Percentiles rank a stretch among this genome's conserved stretches.
Conservation (phyloP, 2,113 vertebrate species). For the Rhynchopsitta pachyrhyncha region DNA sequence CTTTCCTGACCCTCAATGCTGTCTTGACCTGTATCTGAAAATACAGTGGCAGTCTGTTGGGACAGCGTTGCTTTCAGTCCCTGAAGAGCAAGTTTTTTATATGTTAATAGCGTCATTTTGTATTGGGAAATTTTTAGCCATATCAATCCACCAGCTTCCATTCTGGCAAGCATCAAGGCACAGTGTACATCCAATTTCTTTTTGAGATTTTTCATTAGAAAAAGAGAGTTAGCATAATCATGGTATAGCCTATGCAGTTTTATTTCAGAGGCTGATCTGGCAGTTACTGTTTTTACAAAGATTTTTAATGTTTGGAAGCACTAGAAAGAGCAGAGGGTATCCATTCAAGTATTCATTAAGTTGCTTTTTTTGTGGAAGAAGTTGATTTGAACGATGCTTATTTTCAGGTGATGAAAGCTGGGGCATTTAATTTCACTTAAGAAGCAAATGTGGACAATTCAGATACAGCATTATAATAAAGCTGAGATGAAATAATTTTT, state of each 20-base stretch:
- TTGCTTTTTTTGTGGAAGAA: neutral
- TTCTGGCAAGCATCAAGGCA: neutral
- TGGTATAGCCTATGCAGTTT: neutral
- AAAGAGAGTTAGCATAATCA: neutral
- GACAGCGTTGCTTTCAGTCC: rapidly evolving
- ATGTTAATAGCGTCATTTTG: neutral
- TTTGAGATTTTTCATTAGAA: neutral
- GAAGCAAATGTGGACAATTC: neutral
- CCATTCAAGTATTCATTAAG: neutral
- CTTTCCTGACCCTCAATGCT: neutral
- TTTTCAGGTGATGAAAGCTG: neutral
- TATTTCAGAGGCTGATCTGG: neutral
- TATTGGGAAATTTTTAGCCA: neutral
- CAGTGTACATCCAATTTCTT: neutral
- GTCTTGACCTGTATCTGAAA: rapidly evolving
- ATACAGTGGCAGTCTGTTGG: rapidly evolving
- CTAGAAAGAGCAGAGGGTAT: neutral
- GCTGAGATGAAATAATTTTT: neutral
- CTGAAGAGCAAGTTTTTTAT: neutral
- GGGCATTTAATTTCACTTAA: neutral
- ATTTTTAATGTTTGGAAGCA: neutral
- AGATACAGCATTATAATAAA: neutral
- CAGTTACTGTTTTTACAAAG: neutral
- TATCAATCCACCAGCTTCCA: neutral
- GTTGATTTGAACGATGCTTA: neutral